Evolutionary conservation across 1,140 invertebrate species (phyloP).

Genomic region (Pseudomyrmex flavicornis): DNA sequence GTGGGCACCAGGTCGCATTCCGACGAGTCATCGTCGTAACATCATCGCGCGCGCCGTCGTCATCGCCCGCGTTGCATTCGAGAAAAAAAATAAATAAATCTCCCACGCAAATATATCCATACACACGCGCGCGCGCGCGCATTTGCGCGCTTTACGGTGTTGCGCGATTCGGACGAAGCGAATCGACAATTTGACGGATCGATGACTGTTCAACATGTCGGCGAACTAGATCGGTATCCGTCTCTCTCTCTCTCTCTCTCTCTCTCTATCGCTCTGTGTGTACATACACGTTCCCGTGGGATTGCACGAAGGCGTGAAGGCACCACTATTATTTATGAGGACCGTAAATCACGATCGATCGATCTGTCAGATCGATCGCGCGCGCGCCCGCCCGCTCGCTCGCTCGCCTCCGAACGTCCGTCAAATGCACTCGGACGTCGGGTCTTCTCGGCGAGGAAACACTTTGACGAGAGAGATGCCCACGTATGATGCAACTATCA

Average conservation of each 20-base stretch:
- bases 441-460: slow-evolving; percentile 64
- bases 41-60: slow-evolving; percentile 8
- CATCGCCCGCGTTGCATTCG: slow-evolving; percentile 7
- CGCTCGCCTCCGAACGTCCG: neutral
- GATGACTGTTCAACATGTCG: slow-evolving; percentile 51
- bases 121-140: too few relatives aligned
- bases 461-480: slow-evolving; percentile 49
- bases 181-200: slow-evolving; percentile 63
- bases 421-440: slow-evolving; percentile 53
- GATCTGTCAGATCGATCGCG: slow-evolving; percentile 52
- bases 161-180: slow-evolving; percentile 20
- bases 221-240: slow-evolving; percentile 14
- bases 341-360: slow-evolving; percentile 63
- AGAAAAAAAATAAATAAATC: slow-evolving; percentile 25
- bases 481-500: slow-evolving; percentile 55
- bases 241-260: slow-evolving; percentile 3
- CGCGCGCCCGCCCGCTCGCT: neutral
- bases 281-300: slow-evolving; percentile 35
- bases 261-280: slow-evolving; percentile 8
- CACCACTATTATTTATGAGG: slow-evolving; percentile 49
- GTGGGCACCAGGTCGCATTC: neutral
- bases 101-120: neutral
- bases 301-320: slow-evolving; percentile 50
- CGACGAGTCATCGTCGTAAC: slow-evolving; percentile 38
- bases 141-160: neutral